Percentiles rank a stretch among this genome's conserved stretches.
phyloP scores from a whole-genome alignment of 1,140 invertebrate genomes.

The Thaumatotibia leucotreta region DNA sequence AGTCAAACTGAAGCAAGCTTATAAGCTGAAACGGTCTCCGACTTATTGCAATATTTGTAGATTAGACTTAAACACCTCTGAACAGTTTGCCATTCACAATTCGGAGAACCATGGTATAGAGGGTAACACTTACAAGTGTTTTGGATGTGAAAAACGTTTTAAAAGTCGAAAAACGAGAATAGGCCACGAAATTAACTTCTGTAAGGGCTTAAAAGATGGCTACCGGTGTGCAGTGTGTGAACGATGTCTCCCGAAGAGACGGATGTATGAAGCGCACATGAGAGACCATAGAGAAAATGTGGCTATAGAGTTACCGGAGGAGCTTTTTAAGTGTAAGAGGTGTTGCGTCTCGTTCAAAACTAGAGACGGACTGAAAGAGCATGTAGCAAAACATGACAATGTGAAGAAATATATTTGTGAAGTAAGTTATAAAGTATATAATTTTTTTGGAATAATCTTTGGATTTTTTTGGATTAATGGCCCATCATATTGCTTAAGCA shows the following conservation, averaged over 20 bases:
- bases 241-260: conserved; percentile 45
- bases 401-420: conserved; percentile 60
- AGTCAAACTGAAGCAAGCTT: conserved; percentile 28
- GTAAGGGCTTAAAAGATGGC: conserved; percentile 57
- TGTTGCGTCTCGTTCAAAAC: conserved; percentile 45
- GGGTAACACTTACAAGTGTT: conserved; percentile 47
- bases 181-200: conserved; percentile 52
- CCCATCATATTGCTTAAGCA: too few species aligned
- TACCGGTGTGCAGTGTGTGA: conserved; percentile 52
- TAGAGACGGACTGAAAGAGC: conserved; percentile 37
- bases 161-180: conserved; percentile 42
- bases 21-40: conserved; percentile 35
- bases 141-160: conserved; percentile 57
- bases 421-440: conserved; percentile 41
- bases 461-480: too few species aligned
- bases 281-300: conserved; percentile 45
- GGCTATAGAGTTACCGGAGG: conserved; percentile 34
- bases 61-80: conserved; percentile 34
- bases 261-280: conserved; percentile 51
- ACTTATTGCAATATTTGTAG: conserved; percentile 56
- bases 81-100: conserved; percentile 43
- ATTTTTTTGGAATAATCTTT: background rate
- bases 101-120: conserved; percentile 48
- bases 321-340: conserved; percentile 54
- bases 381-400: conserved; percentile 36